Conservation (phyloP, 2,797 vertebrate species). For the Tenualosa thibaudeaui region DNA sequence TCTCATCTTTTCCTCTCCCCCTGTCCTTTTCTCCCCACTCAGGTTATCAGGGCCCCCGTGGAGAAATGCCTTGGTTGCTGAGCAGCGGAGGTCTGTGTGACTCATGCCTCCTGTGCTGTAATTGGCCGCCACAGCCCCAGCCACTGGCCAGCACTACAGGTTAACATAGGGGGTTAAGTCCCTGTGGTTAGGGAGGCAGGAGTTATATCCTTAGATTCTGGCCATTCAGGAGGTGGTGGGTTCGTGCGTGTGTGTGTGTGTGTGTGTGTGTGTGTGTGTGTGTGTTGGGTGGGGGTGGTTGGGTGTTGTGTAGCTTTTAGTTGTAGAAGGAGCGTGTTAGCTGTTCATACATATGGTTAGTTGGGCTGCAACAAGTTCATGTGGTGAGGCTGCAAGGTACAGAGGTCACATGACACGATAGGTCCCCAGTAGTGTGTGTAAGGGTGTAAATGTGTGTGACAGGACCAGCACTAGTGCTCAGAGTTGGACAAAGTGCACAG, state of each 20-base stretch:
- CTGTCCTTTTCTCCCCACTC: background rate
- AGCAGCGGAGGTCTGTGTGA: conserved; percentile 41
- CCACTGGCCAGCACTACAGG: background rate
- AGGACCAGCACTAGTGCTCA: background rate
- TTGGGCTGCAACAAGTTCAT: background rate
- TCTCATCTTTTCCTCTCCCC: background rate
- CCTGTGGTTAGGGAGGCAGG: background rate
- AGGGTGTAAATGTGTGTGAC: background rate
- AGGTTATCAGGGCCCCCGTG: conserved; percentile 9
- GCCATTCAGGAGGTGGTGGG: background rate
- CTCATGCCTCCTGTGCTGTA: conserved; percentile 50
- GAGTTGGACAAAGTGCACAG: background rate
- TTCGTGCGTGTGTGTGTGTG: conserved; percentile 22
- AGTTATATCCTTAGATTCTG: background rate
- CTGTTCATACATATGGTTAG: background rate
- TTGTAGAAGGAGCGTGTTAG: no score
- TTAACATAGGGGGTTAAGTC: background rate
- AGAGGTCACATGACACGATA: background rate
- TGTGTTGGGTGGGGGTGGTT: background rate
- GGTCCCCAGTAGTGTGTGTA: background rate
- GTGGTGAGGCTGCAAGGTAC: background rate
- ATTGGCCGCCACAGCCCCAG: conserved; percentile 30
- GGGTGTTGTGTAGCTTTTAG: no score
- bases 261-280: conserved; percentile 37
- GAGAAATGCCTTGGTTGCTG: conserved; percentile 42